A percentile compares a stretch with the other conserved stretches of the same genome.
Conservation (phyloP, 2,888 invertebrate species). For the Dromius quadrimaculatus region DNA sequence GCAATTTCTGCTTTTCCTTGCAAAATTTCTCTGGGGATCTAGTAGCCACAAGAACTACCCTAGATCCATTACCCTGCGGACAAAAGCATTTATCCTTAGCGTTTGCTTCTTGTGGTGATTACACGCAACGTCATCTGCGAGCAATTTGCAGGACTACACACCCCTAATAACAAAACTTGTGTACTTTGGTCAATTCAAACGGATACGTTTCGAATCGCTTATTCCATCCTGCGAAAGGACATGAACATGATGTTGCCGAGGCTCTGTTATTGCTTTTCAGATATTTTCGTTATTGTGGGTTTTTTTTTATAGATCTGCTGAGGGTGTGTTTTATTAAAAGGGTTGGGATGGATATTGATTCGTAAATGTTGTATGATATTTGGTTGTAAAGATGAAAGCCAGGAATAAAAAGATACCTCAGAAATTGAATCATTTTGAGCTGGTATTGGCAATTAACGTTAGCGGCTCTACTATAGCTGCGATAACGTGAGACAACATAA, state of each 20-base stretch:
- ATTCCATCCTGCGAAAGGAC: not conserved
- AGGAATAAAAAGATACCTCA: too few species aligned
- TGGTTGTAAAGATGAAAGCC: too few species aligned
- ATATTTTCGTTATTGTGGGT: not conserved
- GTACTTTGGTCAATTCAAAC: slow-evolving; percentile 24
- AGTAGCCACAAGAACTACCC: slow-evolving; percentile 26
- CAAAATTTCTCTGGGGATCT: not conserved
- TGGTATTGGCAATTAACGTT: too few species aligned
- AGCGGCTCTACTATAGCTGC: too few species aligned
- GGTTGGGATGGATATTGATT: too few species aligned
- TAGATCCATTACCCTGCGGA: slow-evolving; percentile 6
- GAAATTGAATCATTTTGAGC: too few species aligned
- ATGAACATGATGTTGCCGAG: not conserved
- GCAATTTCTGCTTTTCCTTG: too few species aligned
- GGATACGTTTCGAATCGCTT: slow-evolving; percentile 2
- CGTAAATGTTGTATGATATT: too few species aligned
- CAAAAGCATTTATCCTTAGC: not conserved
- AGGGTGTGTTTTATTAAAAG: slow-evolving; percentile 18
- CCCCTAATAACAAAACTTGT: slow-evolving; percentile 37
- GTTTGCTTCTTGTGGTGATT: slow-evolving; percentile 38
- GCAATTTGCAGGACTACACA: slow-evolving; percentile 37
- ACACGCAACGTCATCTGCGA: slow-evolving; percentile 42
- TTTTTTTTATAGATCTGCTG: not conserved
- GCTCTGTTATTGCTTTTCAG: not conserved
- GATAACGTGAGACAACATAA: too few species aligned